A percentile compares a stretch with the other conserved stretches of the same genome.
Conservation (phyloP, 2,888 invertebrate species). For the Stictocephala bisonia region DNA sequence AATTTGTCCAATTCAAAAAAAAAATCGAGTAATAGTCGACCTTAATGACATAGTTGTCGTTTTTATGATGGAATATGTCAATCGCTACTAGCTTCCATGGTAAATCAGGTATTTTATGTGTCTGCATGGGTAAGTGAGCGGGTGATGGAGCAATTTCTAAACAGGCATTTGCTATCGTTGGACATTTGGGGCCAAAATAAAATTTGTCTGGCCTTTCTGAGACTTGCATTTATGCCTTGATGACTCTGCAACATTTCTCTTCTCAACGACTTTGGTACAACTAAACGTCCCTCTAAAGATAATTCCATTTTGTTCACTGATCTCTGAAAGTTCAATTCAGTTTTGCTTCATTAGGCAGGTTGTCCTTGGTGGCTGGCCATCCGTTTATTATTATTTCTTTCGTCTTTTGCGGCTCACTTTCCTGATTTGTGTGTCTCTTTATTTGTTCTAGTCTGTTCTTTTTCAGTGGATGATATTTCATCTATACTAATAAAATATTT, state of each 20-base stretch:
- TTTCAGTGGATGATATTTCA: not conserved
- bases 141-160: not conserved
- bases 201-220: not conserved
- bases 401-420: not conserved
- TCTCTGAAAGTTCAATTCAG: not conserved
- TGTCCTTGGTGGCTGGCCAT: not conserved
- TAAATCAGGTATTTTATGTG: not conserved
- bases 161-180: not conserved
- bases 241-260: not conserved
- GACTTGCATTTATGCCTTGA: not conserved
- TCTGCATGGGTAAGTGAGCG: not conserved
- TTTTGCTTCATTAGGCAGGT: not conserved
- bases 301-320: not conserved
- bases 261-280: not conserved
- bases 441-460: not conserved
- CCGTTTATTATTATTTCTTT: not conserved
- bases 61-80: not conserved
- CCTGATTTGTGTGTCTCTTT: not conserved
- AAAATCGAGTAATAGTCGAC: not conserved
- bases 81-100: not conserved
- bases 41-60: not conserved
- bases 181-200: conserved; percentile 7
- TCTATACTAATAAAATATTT: not conserved
- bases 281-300: not conserved
- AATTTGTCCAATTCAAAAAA: not conserved